Conservation (phyloP, 2,113 vertebrate genomes). For the Uria aalge region DNA sequence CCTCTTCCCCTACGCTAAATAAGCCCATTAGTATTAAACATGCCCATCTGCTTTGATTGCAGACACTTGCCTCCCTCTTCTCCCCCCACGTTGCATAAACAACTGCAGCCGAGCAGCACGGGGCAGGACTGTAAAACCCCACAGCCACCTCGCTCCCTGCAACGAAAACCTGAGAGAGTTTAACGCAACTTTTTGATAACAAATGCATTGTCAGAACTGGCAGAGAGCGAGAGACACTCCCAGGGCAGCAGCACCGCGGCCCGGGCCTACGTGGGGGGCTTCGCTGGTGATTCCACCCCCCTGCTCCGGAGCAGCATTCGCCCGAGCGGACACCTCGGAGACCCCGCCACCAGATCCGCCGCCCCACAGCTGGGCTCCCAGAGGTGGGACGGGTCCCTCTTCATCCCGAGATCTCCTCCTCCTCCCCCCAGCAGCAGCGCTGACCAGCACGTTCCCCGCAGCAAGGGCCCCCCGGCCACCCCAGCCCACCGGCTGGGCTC, state of each 20-base stretch:
- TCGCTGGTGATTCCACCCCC: accelerated
- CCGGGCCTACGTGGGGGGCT: not conserved
- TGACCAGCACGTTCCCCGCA: not conserved
- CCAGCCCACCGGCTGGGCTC: not conserved
- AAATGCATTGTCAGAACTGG: accelerated
- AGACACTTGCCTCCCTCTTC: not conserved
- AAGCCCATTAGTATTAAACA: not conserved
- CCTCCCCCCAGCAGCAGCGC: not conserved
- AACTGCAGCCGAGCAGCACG: not conserved
- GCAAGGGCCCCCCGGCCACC: too few species aligned
- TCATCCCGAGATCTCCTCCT: too few species aligned
- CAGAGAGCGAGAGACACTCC: not conserved
- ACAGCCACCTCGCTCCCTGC: not conserved
- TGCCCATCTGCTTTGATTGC: accelerated
- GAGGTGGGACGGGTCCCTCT: not conserved
- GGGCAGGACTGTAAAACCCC: not conserved
- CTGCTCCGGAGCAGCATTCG: not conserved
- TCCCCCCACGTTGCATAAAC: accelerated
- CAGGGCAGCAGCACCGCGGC: not conserved
- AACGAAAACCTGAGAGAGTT: accelerated
- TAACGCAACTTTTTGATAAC: accelerated
- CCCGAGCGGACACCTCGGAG: too few species aligned
- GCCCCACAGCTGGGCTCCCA: not conserved
- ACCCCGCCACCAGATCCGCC: not conserved
- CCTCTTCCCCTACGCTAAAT: not conserved